Base-by-base conservation (phyloP, 2,113 vertebrate genomes). In the Passer montanus region DNA sequence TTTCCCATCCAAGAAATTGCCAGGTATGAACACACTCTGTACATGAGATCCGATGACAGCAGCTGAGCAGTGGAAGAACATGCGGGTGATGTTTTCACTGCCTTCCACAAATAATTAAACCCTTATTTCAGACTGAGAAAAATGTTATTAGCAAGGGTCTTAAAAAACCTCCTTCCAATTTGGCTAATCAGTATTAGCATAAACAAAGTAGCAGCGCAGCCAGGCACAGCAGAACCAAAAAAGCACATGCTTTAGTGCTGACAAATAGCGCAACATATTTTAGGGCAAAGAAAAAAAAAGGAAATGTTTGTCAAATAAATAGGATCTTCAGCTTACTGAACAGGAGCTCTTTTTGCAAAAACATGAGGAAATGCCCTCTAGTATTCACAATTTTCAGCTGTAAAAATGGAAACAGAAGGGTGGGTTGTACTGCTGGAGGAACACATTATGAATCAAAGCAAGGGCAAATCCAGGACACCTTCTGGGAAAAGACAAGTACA, bases 401-500 rank as follows among this genome's bases (percentile, higher is more conserved):
- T 74, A 41, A 76, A 70, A 97, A 95, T 67, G 41, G 69, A 96
- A 97, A 94, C 93, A 87, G 80, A 75, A 92, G 84, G 33, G 33
- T 81, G 39, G 46, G 72, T 94, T 97, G 59, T 92, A 81, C 77
- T 95, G 81, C 80, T 96, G 50, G 39, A 97, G 64, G 83, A 97
- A 96, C 86, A 94, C 50, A 93, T 92, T 93, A 96, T 90, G 81
- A 94, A 84, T 96, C 93, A 97, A 96, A 97, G 47, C 18, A 66
- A 97, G 62, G 69, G 56, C 60, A 96, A 94, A 89, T 46, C 60
- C 82, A 84, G 66, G 86, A 97, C 39, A 52, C 55, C 66, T 96
- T 96, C 72, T 76, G 63, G 55, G 50, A n/a, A 95, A 96, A 94
- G 79, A 9, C 44, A 95, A 90, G 44, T 70, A 83, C 4, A 26